A percentile compares a stretch with the other conserved stretches of the same genome.
Evolutionary conservation across 92 coral and sea anemone genomes (phyloP).

Genomic region (Paragorgia papillata): DNA sequence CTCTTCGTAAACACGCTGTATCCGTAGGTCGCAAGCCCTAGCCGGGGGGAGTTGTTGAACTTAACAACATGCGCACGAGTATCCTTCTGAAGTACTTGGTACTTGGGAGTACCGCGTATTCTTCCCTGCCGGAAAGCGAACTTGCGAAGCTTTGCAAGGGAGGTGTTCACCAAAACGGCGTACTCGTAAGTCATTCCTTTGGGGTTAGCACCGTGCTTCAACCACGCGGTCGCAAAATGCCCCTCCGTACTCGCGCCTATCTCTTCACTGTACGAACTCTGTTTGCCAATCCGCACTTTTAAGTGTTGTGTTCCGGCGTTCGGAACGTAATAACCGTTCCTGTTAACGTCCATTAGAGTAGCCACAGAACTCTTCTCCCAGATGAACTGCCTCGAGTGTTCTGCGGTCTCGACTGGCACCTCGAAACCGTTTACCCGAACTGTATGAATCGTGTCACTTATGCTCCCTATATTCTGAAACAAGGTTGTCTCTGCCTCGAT

Average conservation of each 20-base stretch:
- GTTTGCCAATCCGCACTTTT: constrained; percentile 38
- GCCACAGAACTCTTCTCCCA: constrained; percentile 25
- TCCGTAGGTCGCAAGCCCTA: constrained; percentile 40
- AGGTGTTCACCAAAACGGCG: constrained; percentile 53
- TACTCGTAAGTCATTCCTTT: constrained; percentile 49
- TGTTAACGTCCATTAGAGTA: constrained; percentile 52
- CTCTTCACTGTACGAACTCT: constrained; percentile 39
- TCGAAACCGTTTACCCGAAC: constrained; percentile 42
- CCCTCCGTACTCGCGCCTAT: constrained; percentile 22
- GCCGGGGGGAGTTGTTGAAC: constrained; percentile 50
- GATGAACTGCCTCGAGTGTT: neutral
- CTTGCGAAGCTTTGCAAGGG: constrained; percentile 18
- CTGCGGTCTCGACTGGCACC: neutral
- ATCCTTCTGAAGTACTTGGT: constrained; percentile 44
- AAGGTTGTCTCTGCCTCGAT: constrained; percentile 64
- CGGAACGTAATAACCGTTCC: constrained; percentile 58
- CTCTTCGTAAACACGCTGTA: constrained; percentile 54
- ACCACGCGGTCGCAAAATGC: constrained; percentile 64
- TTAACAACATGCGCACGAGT: constrained; percentile 61
- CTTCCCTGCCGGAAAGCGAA: constrained; percentile 42
- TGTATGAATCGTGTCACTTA: constrained; percentile 4
- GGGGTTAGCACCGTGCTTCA: constrained; percentile 50
- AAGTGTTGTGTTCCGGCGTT: constrained; percentile 21
- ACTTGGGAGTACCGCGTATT: neutral
- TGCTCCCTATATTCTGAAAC: constrained; percentile 66